These are phyloP conservation scores for Cheilosia grossa DNA, from an alignment of 2,888 invertebrate genomes.

Conservation along the genomic window DNA sequence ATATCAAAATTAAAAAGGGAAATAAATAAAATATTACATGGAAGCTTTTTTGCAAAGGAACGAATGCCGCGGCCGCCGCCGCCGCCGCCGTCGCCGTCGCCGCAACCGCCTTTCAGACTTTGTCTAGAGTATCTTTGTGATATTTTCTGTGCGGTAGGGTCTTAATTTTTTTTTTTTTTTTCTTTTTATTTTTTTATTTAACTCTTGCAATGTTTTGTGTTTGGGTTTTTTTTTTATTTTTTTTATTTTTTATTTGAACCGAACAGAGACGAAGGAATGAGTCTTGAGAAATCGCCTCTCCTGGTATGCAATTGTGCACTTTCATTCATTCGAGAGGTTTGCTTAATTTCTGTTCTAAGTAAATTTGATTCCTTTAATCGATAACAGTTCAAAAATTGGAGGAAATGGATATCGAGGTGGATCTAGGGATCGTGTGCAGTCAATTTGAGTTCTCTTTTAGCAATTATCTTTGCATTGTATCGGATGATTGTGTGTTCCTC, in stretches of 20 bases:
- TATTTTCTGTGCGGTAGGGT: conserved; percentile 47
- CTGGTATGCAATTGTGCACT: conserved; percentile 53
- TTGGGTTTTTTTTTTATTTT: conserved; percentile 7
- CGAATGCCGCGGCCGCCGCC: conserved; percentile 43
- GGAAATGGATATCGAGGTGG: conserved; percentile 58
- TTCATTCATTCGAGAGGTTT: conserved; percentile 64
- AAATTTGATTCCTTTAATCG: conserved; percentile 68
- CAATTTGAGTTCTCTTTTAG: conserved; percentile 49
- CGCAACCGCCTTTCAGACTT: conserved; percentile 49
- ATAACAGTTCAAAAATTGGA: conserved; percentile 45
- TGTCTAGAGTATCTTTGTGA: conserved; percentile 37
- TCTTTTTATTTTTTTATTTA: neutral
- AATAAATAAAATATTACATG: conserved; percentile 70
- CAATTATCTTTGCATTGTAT: conserved; percentile 52
- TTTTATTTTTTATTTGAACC: conserved; percentile 2
- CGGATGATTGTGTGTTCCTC: conserved; percentile 9
- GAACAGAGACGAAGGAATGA: conserved; percentile 38
- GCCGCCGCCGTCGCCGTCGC: conserved; percentile 35
- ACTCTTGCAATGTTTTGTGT: conserved; percentile 3
- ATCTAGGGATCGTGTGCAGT: conserved; percentile 65
- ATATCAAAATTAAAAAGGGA: conserved; percentile 63
- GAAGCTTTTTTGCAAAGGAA: conserved; percentile 57
- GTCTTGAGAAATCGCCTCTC: conserved; percentile 54
- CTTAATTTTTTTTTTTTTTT: conserved; percentile 34
- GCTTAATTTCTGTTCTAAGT: conserved; percentile 66